These are phyloP conservation scores for Chamaetylas fuelleborni DNA, from an alignment of 2,113 vertebrate genomes.

Conservation along the genomic window DNA sequence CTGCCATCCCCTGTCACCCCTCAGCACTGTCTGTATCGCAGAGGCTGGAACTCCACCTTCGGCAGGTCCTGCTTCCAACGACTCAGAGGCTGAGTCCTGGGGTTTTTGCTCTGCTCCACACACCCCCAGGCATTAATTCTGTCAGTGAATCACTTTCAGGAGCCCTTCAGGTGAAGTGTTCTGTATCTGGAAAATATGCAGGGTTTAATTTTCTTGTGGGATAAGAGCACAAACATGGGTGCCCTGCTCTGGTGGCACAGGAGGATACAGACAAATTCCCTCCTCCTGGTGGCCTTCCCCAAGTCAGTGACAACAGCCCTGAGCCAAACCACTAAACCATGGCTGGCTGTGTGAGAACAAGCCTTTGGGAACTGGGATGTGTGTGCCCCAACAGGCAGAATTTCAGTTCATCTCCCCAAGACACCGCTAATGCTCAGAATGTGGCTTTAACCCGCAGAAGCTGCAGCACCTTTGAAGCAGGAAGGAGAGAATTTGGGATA, in stretches of 20 bases:
- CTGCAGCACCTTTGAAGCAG: not conserved
- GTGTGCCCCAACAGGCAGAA: not conserved
- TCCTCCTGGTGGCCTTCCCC: not conserved
- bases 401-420: not conserved
- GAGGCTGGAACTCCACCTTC: not conserved
- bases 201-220: not conserved
- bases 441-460: not conserved
- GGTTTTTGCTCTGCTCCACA: not conserved
- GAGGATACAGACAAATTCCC: not conserved
- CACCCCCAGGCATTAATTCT: not conserved
- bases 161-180: not conserved
- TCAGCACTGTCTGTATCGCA: rapidly evolving
- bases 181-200: not conserved
- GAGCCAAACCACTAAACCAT: not conserved
- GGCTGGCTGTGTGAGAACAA: not conserved
- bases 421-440: not conserved
- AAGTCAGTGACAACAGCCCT: not conserved
- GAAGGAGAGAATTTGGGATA: not conserved
- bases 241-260: not conserved
- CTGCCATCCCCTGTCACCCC: not conserved
- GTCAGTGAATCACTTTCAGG: not conserved
- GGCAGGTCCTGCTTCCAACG: rapidly evolving
- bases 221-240: not conserved
- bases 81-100: not conserved
- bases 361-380: not conserved